Evolutionary conservation across 2,888 invertebrate species (phyloP).

Genomic region (Phaedon cochleariae): DNA sequence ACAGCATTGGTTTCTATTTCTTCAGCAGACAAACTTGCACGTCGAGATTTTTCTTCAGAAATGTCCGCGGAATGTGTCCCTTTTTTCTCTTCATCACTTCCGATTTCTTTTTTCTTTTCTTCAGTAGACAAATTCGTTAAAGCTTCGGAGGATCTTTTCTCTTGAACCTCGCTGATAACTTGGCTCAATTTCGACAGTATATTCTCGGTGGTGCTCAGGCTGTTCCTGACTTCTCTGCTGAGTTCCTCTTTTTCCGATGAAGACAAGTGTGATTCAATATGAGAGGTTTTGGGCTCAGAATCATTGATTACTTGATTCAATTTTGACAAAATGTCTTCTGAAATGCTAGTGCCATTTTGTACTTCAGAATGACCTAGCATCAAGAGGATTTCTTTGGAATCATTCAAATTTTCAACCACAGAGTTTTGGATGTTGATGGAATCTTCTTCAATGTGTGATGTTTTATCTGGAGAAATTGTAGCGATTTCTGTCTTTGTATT

Average conservation of each 20-base stretch:
- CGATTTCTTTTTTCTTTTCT: not conserved
- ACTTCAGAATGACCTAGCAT: slow-evolving; percentile 18
- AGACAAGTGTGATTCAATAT: not conserved
- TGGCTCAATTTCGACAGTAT: slow-evolving; percentile 28
- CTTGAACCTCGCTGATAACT: not conserved
- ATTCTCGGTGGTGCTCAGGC: slow-evolving; percentile 26
- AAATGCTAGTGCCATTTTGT: not conserved
- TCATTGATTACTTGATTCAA: slow-evolving; percentile 8
- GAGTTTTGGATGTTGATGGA: not conserved
- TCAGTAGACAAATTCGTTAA: no score
- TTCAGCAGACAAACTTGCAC: not conserved
- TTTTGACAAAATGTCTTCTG: slow-evolving; percentile 25
- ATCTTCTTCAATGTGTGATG: not conserved
- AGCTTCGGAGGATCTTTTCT: not conserved
- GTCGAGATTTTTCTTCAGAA: no score
- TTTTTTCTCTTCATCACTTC: no score
- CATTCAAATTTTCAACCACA: slow-evolving; percentile 17
- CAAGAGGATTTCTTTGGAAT: slow-evolving; percentile 27
- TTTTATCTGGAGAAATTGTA: not conserved
- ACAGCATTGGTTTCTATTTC: not conserved
- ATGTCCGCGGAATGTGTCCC: no score
- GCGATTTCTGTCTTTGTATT: not conserved
- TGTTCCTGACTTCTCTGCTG: slow-evolving; percentile 10
- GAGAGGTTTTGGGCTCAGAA: not conserved
- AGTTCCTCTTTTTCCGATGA: not conserved